phyloP scores from a whole-genome alignment of 2,797 vertebrate species.

The Mustela erminea region DNA sequence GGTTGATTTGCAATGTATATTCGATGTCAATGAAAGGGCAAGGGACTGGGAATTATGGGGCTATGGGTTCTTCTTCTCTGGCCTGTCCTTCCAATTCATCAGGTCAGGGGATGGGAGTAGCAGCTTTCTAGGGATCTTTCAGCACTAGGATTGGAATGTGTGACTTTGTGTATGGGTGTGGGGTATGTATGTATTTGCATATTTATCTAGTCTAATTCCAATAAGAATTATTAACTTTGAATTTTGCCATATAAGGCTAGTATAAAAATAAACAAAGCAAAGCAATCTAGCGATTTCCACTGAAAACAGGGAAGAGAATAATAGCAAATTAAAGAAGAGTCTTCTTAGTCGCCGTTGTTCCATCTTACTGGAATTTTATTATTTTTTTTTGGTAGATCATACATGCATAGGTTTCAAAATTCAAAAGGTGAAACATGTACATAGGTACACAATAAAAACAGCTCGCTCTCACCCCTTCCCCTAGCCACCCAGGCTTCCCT shows the following conservation, averaged over 20 bases:
- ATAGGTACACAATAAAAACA: background rate
- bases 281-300: background rate
- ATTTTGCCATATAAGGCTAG: background rate
- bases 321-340: background rate
- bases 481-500: background rate
- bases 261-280: constrained; percentile 26
- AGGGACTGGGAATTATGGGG: background rate
- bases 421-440: background rate
- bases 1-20: background rate
- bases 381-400: background rate
- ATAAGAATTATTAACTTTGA: background rate
- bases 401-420: background rate
- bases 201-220: constrained; percentile 19
- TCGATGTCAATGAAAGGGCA: background rate
- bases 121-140: background rate
- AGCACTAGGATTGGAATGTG: background rate
- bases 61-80: background rate
- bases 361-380: background rate
- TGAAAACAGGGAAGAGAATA: background rate
- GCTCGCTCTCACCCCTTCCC: background rate
- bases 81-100: background rate
- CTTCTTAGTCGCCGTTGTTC: background rate
- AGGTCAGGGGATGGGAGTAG: background rate
- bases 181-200: background rate
- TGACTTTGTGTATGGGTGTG: background rate